These are phyloP conservation scores for Venturia canescens DNA, from an alignment of 1,140 invertebrate species.

Conservation along the genomic window DNA sequence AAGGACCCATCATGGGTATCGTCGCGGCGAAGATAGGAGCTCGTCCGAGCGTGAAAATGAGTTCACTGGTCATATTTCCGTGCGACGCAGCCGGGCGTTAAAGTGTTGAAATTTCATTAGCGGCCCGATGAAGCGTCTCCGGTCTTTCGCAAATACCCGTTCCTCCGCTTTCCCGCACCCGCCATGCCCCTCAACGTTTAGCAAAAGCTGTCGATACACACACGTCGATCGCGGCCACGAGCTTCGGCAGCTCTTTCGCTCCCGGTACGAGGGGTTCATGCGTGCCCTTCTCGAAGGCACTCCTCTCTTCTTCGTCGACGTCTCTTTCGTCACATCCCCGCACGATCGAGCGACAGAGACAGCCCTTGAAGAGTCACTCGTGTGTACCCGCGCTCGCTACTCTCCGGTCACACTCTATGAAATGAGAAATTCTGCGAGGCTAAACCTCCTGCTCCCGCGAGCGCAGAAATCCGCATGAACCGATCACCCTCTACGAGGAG, in stretches of 20 bases:
- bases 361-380: slow-evolving; percentile 45
- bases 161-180: neutral
- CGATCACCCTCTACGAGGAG: neutral
- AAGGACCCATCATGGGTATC: slow-evolving; percentile 32
- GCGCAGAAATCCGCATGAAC: slow-evolving; percentile 7
- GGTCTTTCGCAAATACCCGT: slow-evolving; percentile 4
- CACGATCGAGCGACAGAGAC: neutral
- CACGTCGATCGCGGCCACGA: slow-evolving; percentile 11
- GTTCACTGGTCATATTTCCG: slow-evolving; percentile 72
- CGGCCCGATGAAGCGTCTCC: slow-evolving; percentile 53
- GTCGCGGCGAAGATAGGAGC: slow-evolving; percentile 56
- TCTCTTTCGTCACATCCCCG: slow-evolving; percentile 31
- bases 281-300: slow-evolving; percentile 39
- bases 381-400: slow-evolving; percentile 45
- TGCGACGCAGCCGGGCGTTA: slow-evolving; percentile 62
- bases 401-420: slow-evolving; percentile 25
- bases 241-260: slow-evolving; percentile 22
- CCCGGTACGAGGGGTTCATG: slow-evolving; percentile 34
- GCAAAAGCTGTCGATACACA: slow-evolving; percentile 19
- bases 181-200: slow-evolving; percentile 44
- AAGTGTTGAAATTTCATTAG: slow-evolving; percentile 68
- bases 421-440: slow-evolving; percentile 38
- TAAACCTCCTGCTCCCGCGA: slow-evolving; percentile 15
- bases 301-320: slow-evolving; percentile 25
- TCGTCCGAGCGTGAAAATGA: slow-evolving; percentile 66